Evolutionary conservation across 2,888 invertebrate species (phyloP).

Genomic region (Reticulitermes lucifugus): DNA sequence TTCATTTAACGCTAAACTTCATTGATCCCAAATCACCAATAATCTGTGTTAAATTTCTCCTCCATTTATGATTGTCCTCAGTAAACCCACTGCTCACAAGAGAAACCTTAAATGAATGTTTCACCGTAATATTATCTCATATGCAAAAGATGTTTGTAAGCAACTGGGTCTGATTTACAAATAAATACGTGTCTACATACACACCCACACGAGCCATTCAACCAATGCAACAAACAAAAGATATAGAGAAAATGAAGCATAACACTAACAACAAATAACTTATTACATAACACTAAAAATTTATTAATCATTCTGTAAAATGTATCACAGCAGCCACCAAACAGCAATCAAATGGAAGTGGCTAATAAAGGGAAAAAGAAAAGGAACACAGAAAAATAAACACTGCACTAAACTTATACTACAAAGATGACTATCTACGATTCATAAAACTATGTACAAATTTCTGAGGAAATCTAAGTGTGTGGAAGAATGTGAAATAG

Average conservation of each 20-base stretch:
- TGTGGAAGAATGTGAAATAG: background rate
- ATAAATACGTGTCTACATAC: background rate
- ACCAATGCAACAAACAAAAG: slow-evolving; percentile 3
- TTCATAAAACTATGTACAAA: background rate
- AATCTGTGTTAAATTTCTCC: no score
- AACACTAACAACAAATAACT: slow-evolving; percentile 1
- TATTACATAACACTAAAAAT: background rate
- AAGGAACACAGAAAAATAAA: background rate
- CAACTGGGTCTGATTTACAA: background rate
- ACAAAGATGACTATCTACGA: background rate
- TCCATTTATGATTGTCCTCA: no score
- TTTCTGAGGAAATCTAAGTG: background rate
- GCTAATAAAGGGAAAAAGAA: background rate
- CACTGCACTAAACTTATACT: background rate
- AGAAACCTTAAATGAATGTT: no score
- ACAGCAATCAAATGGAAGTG: background rate
- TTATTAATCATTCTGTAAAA: background rate
- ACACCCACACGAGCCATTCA: background rate
- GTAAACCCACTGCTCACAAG: no score
- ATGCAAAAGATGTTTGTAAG: slow-evolving; percentile 14
- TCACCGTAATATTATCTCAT: background rate
- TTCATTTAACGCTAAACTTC: no score
- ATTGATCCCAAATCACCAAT: no score
- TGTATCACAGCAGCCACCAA: slow-evolving; percentile 1
- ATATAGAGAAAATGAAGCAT: background rate